Evolutionary conservation across 2,888 invertebrate genomes (phyloP).

Genomic region (Sinhomidia bicolor): DNA sequence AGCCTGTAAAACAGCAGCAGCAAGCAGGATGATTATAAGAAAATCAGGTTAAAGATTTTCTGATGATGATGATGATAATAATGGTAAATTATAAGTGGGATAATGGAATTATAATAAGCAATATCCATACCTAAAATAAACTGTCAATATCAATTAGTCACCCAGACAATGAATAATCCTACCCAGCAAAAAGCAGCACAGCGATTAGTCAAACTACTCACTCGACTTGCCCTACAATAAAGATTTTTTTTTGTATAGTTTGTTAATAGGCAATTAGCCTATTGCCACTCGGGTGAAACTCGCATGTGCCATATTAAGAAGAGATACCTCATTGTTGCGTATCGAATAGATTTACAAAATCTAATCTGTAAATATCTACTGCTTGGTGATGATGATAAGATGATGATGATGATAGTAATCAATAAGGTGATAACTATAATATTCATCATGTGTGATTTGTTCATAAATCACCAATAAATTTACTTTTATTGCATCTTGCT

Average conservation of each 20-base stretch:
- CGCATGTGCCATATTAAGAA: no score
- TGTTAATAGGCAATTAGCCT: constrained; percentile 9
- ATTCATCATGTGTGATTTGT: no score
- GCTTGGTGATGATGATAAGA: no score
- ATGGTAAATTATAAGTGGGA: no score
- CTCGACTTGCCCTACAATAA: neutral
- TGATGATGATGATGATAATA: no score
- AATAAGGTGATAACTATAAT: no score
- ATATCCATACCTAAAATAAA: neutral
- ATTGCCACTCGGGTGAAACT: no score
- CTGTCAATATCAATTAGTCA: constrained; percentile 26
- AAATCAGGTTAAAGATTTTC: constrained; percentile 6
- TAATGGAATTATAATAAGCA: neutral
- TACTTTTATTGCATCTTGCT: no score
- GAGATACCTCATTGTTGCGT: neutral
- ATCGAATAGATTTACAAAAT: neutral
- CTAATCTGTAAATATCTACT: no score
- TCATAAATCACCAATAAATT: no score
- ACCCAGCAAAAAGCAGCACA: neutral
- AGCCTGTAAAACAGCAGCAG: neutral
- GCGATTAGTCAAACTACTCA: no score
- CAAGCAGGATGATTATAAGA: neutral
- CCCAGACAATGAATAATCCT: neutral
- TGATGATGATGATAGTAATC: no score
- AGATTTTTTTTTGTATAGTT: neutral